Percentiles rank a stretch among this genome's conserved stretches.
Conservation (phyloP, 2,888 invertebrate genomes). For the Agrochola litura region DNA sequence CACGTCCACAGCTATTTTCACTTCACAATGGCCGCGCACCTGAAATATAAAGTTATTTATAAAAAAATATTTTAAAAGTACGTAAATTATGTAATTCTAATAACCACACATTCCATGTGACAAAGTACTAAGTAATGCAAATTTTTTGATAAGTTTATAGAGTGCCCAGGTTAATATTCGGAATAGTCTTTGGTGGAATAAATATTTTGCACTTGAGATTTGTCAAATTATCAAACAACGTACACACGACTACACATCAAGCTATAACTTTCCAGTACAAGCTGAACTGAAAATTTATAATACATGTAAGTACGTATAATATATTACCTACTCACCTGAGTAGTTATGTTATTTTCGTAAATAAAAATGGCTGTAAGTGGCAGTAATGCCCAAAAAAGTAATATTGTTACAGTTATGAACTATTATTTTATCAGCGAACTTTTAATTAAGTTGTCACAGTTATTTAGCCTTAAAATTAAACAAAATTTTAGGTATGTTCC, state of each 20-base stretch:
- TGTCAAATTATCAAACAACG: background rate
- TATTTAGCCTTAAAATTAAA: background rate
- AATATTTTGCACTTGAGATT: background rate
- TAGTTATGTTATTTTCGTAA: background rate
- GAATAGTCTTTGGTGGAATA: background rate
- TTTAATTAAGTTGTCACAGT: no score
- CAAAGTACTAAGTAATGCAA: background rate
- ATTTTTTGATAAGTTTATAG: background rate
- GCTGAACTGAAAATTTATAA: no score
- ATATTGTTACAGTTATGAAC: no score
- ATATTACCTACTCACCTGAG: no score
- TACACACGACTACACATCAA: no score
- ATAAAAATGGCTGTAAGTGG: no score
- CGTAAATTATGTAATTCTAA: background rate
- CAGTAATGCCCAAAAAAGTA: no score
- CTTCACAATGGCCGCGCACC: slow-evolving; percentile 79
- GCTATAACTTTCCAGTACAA: no score
- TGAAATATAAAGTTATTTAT: slow-evolving; percentile 53
- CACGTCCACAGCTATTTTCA: slow-evolving; percentile 75
- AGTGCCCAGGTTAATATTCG: slow-evolving; percentile 4
- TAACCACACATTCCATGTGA: background rate
- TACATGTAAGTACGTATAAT: no score
- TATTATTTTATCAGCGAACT: background rate
- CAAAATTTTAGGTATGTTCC: background rate
- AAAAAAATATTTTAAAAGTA: background rate